Evolutionary conservation across 2,113 vertebrate genomes (phyloP).

Genomic region (Serinus canaria): DNA sequence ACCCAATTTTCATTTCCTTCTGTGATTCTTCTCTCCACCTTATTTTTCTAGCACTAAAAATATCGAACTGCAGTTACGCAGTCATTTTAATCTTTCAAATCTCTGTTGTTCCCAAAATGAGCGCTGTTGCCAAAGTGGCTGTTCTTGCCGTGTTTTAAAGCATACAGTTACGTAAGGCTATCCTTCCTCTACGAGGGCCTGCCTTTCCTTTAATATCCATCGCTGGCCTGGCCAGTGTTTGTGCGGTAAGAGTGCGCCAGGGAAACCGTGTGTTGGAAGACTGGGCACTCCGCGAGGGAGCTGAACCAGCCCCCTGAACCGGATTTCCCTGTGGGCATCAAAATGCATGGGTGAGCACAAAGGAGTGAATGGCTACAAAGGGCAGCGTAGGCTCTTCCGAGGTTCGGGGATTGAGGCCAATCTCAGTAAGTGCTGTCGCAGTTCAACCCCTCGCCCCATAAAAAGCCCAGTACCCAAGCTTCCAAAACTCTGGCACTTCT

Average conservation of each 20-base stretch:
- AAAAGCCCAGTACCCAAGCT: background rate
- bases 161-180: background rate
- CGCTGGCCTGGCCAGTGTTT: background rate
- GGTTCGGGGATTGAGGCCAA: background rate
- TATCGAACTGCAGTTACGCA: background rate
- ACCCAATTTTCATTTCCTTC: rapidly evolving
- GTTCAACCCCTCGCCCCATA: rapidly evolving
- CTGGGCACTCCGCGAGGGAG: background rate
- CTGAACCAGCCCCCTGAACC: background rate
- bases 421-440: background rate
- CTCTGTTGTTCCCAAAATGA: background rate
- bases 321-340: background rate
- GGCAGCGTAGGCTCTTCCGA: background rate
- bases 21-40: background rate
- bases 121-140: background rate
- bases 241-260: background rate
- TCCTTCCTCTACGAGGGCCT: background rate
- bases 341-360: background rate
- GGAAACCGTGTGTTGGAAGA: background rate
- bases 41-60: background rate
- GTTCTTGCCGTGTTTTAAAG: background rate
- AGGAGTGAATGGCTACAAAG: background rate
- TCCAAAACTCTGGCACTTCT: background rate
- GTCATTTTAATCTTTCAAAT: background rate
- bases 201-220: background rate